Conservation (phyloP, 2,797 vertebrate species). For the Gadopsis marmoratus region DNA sequence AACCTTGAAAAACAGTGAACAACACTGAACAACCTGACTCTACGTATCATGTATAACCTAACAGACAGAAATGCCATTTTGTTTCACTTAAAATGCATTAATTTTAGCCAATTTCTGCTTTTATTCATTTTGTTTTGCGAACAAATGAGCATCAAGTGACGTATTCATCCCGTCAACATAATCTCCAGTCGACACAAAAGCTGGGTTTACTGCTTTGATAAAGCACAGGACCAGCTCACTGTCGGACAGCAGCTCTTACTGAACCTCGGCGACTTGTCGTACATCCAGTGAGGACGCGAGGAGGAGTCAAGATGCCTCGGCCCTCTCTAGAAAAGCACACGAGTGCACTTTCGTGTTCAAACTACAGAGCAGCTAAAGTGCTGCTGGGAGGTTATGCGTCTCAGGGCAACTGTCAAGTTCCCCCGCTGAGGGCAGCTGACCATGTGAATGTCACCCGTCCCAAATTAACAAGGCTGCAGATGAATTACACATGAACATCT, state of each 20-base stretch:
- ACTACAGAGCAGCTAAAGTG: constrained; percentile 18
- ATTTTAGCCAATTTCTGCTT: no score
- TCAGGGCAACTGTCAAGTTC: constrained; percentile 50
- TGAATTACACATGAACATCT: constrained; percentile 60
- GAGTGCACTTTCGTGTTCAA: constrained; percentile 43
- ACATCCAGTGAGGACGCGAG: constrained; percentile 4
- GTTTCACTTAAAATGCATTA: no score
- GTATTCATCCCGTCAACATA: no score
- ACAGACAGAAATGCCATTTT: no score
- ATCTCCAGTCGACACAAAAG: no score
- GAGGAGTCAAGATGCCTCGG: background rate
- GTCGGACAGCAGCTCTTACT: background rate
- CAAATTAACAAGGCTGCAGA: constrained; percentile 44
- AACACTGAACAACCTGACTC: no score
- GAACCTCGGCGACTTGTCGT: background rate
- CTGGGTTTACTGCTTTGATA: background rate
- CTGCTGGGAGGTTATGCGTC: constrained; percentile 37
- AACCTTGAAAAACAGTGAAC: no score
- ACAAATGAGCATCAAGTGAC: no score
- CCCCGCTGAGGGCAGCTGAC: constrained; percentile 14
- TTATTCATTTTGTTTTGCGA: no score
- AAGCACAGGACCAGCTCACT: background rate
- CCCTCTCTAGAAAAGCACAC: background rate
- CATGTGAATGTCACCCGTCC: constrained; percentile 32
- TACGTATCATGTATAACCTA: no score